Conservation (phyloP, 2,888 invertebrate species). For the Baronia brevicornis region DNA sequence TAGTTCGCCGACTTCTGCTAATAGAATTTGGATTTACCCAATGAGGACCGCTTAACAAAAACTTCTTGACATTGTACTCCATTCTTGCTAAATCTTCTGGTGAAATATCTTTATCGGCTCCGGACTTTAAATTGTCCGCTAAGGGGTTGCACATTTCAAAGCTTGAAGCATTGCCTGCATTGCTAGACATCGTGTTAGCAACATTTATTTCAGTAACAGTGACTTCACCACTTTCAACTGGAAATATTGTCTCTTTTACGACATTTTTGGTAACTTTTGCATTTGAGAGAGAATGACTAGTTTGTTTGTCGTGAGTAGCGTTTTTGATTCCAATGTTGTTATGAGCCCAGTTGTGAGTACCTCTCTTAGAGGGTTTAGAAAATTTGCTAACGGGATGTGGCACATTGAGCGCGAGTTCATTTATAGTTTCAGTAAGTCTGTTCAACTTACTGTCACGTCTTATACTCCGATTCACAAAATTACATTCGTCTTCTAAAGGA, state of each 20-base stretch:
- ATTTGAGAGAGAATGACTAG: constrained; percentile 25
- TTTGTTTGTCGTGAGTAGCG: constrained; percentile 29
- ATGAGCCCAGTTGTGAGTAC: constrained; percentile 47
- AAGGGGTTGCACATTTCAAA: constrained; percentile 24
- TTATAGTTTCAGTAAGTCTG: constrained; percentile 57
- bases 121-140: constrained; percentile 41
- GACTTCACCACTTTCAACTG: constrained; percentile 53
- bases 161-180: constrained; percentile 19
- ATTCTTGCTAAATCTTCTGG: constrained; percentile 80
- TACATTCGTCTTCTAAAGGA: constrained; percentile 58
- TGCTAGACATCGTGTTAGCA: constrained; percentile 40
- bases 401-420: constrained; percentile 65
- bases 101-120: constrained; percentile 55
- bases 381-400: constrained; percentile 68
- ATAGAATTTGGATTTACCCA: constrained; percentile 48
- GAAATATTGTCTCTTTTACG: constrained; percentile 62
- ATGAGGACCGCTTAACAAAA: constrained; percentile 77
- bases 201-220: constrained; percentile 51
- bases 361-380: constrained; percentile 47
- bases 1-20: constrained; percentile 60
- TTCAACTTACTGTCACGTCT: constrained; percentile 54
- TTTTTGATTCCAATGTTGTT: constrained; percentile 30
- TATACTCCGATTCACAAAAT: constrained; percentile 40
- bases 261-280: constrained; percentile 43
- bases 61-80: constrained; percentile 86